Base-by-base conservation (phyloP, 2,888 invertebrate genomes). In the Brachyptera risi region DNA sequence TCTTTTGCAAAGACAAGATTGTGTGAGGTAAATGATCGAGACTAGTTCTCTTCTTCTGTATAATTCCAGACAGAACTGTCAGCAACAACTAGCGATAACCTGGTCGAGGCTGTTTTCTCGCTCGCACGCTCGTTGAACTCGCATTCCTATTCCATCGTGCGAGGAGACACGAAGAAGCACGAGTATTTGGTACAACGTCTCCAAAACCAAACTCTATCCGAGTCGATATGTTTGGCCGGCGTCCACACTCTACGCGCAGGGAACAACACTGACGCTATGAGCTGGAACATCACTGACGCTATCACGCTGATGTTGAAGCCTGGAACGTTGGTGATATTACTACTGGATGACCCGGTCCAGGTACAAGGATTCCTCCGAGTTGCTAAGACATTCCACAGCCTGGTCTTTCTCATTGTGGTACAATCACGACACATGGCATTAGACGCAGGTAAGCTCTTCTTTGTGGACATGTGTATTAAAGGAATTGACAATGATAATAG, bases 71-170 rank as follows among this genome's bases (percentile, higher is more conserved):
- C n/a, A n/a, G n/a, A n/a, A n/a, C n/a, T n/a, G n/a, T n/a, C n/a
- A n/a, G n/a, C n/a, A 26, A n/a, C 47, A 44, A n/a, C 58, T 44
- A 17, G 31, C 13, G 35, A 54, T 15, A 54, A 13, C 23, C 19
- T 35, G 7, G 7, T 54, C 1, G 19, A 63, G 15, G 60, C 60
- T 21, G 60, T 63, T n/a, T 9, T 60, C 11, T 57, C 60, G 5
- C 19, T 37, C 3, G 37, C 42, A n/a, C 51, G 40, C 13, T 40
- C 59, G 7, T 13, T 27, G 15, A 35, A 49, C 31, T 37, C 51
- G n/a, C 58, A 40, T 27, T 57, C 62, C 4, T 60, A 59, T 15
- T 62, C 64, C 2, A 50, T 64, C 13, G 60, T 64, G n/a, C 64
- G 57, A 47, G 64, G 59, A 13, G 51, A 59, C 15, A 31, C 60